Percentiles rank a stretch among this genome's conserved stretches.
Conservation (phyloP, 2,113 vertebrate genomes). For the Chaenocephalus aceratus region DNA sequence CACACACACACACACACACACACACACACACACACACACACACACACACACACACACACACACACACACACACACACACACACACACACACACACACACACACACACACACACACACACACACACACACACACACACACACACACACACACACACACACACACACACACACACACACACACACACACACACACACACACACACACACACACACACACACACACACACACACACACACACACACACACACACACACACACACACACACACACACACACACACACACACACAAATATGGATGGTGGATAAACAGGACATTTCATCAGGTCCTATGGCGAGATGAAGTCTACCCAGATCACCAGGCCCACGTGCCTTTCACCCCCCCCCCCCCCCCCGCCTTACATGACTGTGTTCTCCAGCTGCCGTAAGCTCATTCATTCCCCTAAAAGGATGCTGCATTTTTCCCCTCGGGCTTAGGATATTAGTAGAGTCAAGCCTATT, state of each 20-base stretch:
- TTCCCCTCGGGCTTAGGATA: conserved; percentile 51
- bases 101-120: too few species aligned
- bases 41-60: too few species aligned
- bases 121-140: too few species aligned
- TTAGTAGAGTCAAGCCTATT: conserved; percentile 53
- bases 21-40: neutral
- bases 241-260: neutral
- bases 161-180: too few species aligned
- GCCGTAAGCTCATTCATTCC: conserved; percentile 67
- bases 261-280: conserved; percentile 15
- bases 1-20: conserved; percentile 15
- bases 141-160: too few species aligned
- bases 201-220: conserved; percentile 10
- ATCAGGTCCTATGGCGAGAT: conserved; percentile 32
- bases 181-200: neutral
- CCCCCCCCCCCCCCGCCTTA: conserved; percentile 45
- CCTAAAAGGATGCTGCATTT: conserved; percentile 74
- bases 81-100: too few species aligned
- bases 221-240: conserved; percentile 18
- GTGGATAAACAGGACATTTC: conserved; percentile 55
- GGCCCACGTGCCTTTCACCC: conserved; percentile 27
- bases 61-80: too few species aligned
- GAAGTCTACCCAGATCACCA: conserved; percentile 33
- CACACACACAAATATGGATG: conserved; percentile 31
- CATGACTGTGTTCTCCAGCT: conserved; percentile 46